Conservation (phyloP, 2,888 invertebrate species). For the Eristalis pertinax region DNA sequence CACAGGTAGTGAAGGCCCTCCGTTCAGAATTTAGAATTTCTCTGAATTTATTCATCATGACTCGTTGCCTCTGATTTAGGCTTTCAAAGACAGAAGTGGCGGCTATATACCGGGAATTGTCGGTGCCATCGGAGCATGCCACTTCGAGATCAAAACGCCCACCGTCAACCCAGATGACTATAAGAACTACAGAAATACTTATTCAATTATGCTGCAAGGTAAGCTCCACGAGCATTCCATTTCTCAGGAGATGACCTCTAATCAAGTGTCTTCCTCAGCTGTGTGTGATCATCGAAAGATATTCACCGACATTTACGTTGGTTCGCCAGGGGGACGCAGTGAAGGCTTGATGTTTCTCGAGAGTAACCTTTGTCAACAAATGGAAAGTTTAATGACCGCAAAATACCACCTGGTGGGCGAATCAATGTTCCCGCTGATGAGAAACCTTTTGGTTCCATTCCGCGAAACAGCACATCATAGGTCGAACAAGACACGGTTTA, state of each 20-base stretch:
- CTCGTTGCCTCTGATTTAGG: background rate
- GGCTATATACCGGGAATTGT: constrained; percentile 38
- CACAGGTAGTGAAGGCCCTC: constrained; percentile 6
- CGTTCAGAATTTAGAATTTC: no score
- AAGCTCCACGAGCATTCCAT: background rate
- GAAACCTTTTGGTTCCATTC: constrained; percentile 35
- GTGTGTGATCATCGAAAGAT: constrained; percentile 48
- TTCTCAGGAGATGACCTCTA: background rate
- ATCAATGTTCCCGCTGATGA: constrained; percentile 26
- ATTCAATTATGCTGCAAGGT: constrained; percentile 45
- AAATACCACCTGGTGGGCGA: constrained; percentile 42
- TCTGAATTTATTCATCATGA: background rate
- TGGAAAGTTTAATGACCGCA: constrained; percentile 19
- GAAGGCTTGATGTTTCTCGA: background rate
- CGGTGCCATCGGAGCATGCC: constrained; percentile 41
- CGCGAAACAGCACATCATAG: constrained; percentile 4
- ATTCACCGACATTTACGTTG: constrained; percentile 47
- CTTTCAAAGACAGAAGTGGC: constrained; percentile 35
- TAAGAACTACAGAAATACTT: background rate
- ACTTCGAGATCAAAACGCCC: constrained; percentile 33
- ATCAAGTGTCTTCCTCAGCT: constrained; percentile 5
- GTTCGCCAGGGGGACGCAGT: constrained; percentile 28
- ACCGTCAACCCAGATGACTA: constrained; percentile 7
- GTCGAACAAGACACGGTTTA: constrained; percentile 15
- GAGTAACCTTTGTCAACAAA: constrained; percentile 22